Base-by-base conservation (phyloP, 2,797 vertebrate genomes). In the Loris lydekkerianus region DNA sequence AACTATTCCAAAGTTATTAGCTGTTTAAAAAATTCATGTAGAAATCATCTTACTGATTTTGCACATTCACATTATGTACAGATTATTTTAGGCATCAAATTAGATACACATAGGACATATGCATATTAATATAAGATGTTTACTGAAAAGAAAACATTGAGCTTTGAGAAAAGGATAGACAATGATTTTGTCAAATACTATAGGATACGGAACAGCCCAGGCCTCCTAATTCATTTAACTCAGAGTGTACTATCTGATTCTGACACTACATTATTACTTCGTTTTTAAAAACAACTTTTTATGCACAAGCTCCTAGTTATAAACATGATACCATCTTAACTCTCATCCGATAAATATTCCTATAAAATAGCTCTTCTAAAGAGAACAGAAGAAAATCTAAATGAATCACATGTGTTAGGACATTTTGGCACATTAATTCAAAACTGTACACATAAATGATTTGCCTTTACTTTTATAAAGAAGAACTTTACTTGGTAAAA, bases 241-340 rank as follows among this genome's bases (percentile, higher is more conserved):
- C 17, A 95, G 11, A 91, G 5, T 13, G 80, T 34, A 90, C 23
- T 72, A 72, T 46, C 20, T 83, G 25, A 73, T 89, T 82, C 61
- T 58, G 17, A 83, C 81, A 92, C 17, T 49, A 27, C 0, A n/a
- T 84, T 72, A 85, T 77, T 88, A 60, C 2, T 81, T 86, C 70
- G n/a, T 76, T 87, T 93, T 96, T 65, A 63, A 94, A 91, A 82
- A 72, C 5, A 65, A 31, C 15, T 49, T 94, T 73, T 94, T 13
- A 83, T 85, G 69, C n/a, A 65, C 5, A 92, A 83, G 0, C 10
- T 86, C 29, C 73, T 72, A 40, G 63, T 80, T 89, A 87, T 80
- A 80, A 67, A 49, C 13, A 53, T 46, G 27, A 69, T 53, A 25
- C 13, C 11, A 18, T 49, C 25, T 40, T 75, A 5, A 14, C 17